Evolutionary conservation across 2,888 invertebrate genomes (phyloP).

Genomic region (Brachylomia viminalis): DNA sequence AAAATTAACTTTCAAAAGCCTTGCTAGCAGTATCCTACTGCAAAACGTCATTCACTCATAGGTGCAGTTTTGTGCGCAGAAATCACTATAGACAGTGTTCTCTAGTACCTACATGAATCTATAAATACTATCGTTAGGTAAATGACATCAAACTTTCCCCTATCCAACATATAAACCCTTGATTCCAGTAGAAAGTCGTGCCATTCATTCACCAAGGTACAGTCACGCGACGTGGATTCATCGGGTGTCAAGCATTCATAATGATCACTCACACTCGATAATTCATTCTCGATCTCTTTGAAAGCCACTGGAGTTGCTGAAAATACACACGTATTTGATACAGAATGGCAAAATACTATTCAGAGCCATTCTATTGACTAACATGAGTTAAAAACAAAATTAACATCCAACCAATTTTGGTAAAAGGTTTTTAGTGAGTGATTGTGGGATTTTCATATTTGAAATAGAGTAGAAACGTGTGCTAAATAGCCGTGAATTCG

Average conservation of each 20-base stretch:
- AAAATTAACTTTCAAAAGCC: too few relatives aligned
- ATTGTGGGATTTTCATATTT: slow-evolving; percentile 26
- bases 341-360: slow-evolving; percentile 15
- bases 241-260: slow-evolving; percentile 35
- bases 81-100: background rate
- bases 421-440: slow-evolving; percentile 33
- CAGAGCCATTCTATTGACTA: background rate
- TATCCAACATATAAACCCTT: background rate
- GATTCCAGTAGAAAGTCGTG: background rate
- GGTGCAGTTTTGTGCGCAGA: background rate
- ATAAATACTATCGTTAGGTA: background rate
- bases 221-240: slow-evolving; percentile 19
- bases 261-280: slow-evolving; percentile 34
- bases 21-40: too few relatives aligned
- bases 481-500: background rate
- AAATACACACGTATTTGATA: slow-evolving; percentile 22
- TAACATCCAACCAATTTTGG: slow-evolving; percentile 18
- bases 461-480: slow-evolving; percentile 22
- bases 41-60: too few relatives aligned
- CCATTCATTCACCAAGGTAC: slow-evolving; percentile 1
- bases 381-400: slow-evolving; percentile 16
- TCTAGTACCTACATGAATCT: background rate
- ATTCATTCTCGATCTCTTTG: slow-evolving; percentile 31
- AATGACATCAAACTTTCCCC: background rate
- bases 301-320: background rate